Evolutionary conservation across 2,113 vertebrate species (phyloP), one percentile per base, ranked within the genome.

Genomic region (Noctilio leporinus): DNA sequence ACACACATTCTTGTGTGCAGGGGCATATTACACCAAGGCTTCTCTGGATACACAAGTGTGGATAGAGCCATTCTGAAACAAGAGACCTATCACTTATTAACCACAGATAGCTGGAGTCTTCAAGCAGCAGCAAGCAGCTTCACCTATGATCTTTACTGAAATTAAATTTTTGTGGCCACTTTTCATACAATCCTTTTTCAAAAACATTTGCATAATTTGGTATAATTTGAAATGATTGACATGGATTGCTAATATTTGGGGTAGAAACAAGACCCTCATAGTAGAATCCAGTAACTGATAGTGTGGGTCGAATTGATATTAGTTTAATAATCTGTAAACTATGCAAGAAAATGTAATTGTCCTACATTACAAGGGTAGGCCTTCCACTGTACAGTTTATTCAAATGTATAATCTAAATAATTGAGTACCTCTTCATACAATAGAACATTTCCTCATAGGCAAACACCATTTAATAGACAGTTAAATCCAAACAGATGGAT

Each of bases 401-500:
- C 97, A 98, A 98, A 98, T 95, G 98, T 98, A 97, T 98, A 98
- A 98, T 98, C 98, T 98, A 98, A 98, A 98, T 98, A 98, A 98
- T 98, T 98, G 97, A 98, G 94, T 98, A 98, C 96, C 96, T 98
- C 97, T 97, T 98, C 98, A 98, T 98, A 98, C 96, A 98, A 97
- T 97, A 97, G 97, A 98, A 96, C 97, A 97, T 97, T 97, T 97
- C 96, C 94, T 98, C 98, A 98, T 97, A 98, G 97, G 98, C 98
- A 98, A 98, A 98, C 98, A 98, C 96, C 77, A 97, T 98, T 98
- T 98, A 98, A 98, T 96, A 98, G 98, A 97, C 86, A 98, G 97
- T 98, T 98, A 98, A 98, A 98, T 98, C 98, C 98, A 98, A 98
- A 98, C 95, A 98, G 95, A 98, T 97, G 95, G 98, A 98, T 98